Base-by-base conservation (phyloP, 2,888 invertebrate genomes). In the Tetragnatha montana region DNA sequence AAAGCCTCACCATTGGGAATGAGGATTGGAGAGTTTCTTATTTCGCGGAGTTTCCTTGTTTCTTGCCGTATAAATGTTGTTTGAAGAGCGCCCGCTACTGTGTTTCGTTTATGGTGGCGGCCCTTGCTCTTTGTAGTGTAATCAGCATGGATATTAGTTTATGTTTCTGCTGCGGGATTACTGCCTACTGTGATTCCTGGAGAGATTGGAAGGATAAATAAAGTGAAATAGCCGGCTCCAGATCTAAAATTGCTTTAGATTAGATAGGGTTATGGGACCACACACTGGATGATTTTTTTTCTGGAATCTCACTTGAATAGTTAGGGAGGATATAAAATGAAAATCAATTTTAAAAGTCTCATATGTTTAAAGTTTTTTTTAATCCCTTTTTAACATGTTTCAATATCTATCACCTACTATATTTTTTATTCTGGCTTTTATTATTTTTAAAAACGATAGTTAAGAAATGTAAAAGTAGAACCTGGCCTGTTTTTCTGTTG, bases 1-100 rank as follows among this genome's bases (percentile, higher is more conserved):
- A 60, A 51, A 22, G n/a, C 85, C 79, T 22, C 69, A 79, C 85
- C 80, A 80, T 68, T 74, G 86, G 86, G 86, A 79, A 85, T 78
- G 85, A 78, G 71, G 85, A 86, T 80, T 80, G 79, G 86, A 35
- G 35, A 80, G 86, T 86, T 80, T 74, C 86, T 86, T 86, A 80
- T 86, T 86, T 86, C 60, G 86, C n/a, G 51, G 80, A 74, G 80
- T 86, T 74, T 80, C 80, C 79, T 86, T 86, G 79, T 86, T 79
- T 86, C 79, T 86, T 86, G 80, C 68, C 80, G 80, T 74, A 86
- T 80, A 80, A 80, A 74, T 80, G 86, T 86, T 86, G 80, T 80
- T 80, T 86, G 86, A 86, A 69, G 86, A 79, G 71, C 60, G 35
- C 73, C 50, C 71, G n/a, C 74, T 50, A 10, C 69, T 49, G 47